These are phyloP conservation scores for Romanogobio albipinnatus DNA, from an alignment of 2,113 vertebrate genomes.

Conservation along the genomic window DNA sequence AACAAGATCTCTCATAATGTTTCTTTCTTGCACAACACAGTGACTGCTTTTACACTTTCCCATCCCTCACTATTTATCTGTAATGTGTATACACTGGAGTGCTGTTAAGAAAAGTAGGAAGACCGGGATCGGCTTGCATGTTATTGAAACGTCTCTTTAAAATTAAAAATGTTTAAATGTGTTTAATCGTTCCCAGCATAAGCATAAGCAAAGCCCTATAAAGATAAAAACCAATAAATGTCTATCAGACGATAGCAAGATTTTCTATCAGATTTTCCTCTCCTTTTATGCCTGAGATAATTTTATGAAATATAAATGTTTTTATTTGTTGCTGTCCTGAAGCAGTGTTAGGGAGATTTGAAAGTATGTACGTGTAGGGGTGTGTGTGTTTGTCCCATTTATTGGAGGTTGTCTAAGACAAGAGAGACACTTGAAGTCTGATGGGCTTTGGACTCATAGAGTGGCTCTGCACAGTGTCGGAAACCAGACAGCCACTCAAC, in stretches of 20 bases:
- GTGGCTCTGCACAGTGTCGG: slow-evolving; percentile 18
- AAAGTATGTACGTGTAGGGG: background rate
- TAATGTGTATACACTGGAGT: slow-evolving; percentile 56
- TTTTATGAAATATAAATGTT: slow-evolving; percentile 47
- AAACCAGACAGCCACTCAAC: background rate
- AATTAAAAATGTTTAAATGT: slow-evolving; percentile 52
- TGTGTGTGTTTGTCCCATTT: slow-evolving; percentile 18
- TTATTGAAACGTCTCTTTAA: slow-evolving; percentile 54
- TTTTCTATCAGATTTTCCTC: background rate
- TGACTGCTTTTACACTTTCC: slow-evolving; percentile 18
- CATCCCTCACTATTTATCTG: slow-evolving; percentile 40
- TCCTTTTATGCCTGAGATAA: slow-evolving; percentile 26
- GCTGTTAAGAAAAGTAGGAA: slow-evolving; percentile 54
- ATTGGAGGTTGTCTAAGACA: background rate
- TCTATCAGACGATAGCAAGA: slow-evolving; percentile 37
- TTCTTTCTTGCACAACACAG: slow-evolving; percentile 6
- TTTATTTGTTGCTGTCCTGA: slow-evolving; percentile 47
- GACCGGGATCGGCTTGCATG: slow-evolving; percentile 34
- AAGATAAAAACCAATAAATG: slow-evolving; percentile 47
- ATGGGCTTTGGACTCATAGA: slow-evolving; percentile 9
- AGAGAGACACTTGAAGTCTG: slow-evolving; percentile 22
- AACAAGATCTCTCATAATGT: slow-evolving; percentile 11
- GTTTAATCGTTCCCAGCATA: slow-evolving; percentile 34
- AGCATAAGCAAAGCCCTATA: slow-evolving; percentile 42
- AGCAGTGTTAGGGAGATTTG: background rate